Conservation (phyloP, 2,888 invertebrate species). For the Apotomis capreana region DNA sequence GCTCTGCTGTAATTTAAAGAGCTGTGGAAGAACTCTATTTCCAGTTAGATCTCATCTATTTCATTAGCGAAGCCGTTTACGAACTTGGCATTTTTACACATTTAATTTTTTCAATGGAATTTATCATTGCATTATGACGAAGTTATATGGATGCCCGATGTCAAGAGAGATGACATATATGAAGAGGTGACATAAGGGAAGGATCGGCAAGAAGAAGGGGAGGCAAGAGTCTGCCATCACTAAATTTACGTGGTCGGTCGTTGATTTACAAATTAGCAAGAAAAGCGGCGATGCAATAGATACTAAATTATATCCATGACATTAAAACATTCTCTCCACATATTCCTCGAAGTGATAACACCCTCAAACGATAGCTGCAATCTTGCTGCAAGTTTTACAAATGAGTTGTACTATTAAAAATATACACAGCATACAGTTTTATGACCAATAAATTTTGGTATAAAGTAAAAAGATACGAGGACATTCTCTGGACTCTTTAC, state of each 20-base stretch:
- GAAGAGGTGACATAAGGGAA: too few relatives aligned
- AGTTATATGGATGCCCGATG: too few relatives aligned
- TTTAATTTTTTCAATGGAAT: too few relatives aligned
- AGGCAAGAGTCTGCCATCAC: background rate
- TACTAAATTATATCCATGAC: conserved; percentile 25
- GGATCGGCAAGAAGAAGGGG: too few relatives aligned
- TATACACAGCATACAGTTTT: conserved; percentile 65
- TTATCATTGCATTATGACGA: too few relatives aligned
- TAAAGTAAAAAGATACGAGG: conserved; percentile 68
- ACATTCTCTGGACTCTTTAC: conserved; percentile 67
- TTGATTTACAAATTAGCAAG: conserved; percentile 47
- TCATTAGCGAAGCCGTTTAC: too few relatives aligned
- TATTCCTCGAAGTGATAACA: conserved; percentile 43
- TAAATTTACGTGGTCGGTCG: background rate
- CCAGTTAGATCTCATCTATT: too few relatives aligned
- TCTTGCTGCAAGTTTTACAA: conserved; percentile 57
- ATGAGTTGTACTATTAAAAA: conserved; percentile 69
- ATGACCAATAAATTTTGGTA: conserved; percentile 72
- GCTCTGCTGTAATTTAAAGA: too few relatives aligned
- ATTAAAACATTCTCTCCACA: conserved; percentile 49
- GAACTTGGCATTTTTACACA: too few relatives aligned
- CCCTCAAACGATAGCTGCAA: conserved; percentile 28
- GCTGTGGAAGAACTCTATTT: too few relatives aligned
- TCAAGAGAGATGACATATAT: too few relatives aligned
- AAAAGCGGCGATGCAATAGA: conserved; percentile 28